phyloP scores from a whole-genome alignment of 2,797 vertebrate genomes.

The Coranthus polyacanthus region DNA sequence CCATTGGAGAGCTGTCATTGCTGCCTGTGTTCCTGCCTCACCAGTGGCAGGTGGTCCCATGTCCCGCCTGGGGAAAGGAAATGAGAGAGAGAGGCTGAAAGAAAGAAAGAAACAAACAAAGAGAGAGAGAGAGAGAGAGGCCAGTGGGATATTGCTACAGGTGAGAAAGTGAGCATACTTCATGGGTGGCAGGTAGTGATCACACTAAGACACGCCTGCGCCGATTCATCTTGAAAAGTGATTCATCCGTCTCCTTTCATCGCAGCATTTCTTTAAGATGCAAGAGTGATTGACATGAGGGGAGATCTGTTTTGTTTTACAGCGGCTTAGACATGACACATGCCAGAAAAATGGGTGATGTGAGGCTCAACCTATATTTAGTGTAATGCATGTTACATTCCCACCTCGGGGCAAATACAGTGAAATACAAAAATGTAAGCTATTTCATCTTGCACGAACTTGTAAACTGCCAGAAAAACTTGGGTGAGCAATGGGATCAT shows the following conservation, averaged over 20 bases:
- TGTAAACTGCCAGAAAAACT: slow-evolving; percentile 41
- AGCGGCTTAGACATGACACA: slow-evolving; percentile 58
- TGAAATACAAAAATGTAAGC: slow-evolving; percentile 42
- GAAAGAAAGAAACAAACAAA: slow-evolving; percentile 16
- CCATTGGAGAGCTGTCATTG: slow-evolving; percentile 80
- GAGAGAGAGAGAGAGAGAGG: slow-evolving; percentile 9
- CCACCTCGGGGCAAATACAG: slow-evolving; percentile 41
- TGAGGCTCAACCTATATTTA: slow-evolving; percentile 53
- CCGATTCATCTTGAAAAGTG: slow-evolving; percentile 59
- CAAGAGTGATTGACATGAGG: slow-evolving; percentile 57
- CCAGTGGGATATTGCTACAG: slow-evolving; percentile 46
- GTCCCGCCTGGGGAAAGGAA: slow-evolving; percentile 72
- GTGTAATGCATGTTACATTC: slow-evolving; percentile 26
- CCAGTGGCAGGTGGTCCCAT: slow-evolving; percentile 80
- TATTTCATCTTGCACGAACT: slow-evolving; percentile 36
- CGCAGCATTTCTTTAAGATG: slow-evolving; percentile 34
- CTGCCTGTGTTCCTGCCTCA: slow-evolving; percentile 72
- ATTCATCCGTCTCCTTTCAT: slow-evolving; percentile 51
- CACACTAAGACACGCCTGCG: slow-evolving; percentile 52
- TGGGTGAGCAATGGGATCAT: slow-evolving; percentile 38
- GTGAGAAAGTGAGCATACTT: slow-evolving; percentile 52
- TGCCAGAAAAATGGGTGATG: slow-evolving; percentile 40
- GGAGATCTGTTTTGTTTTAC: slow-evolving; percentile 57
- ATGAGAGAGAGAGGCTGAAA: slow-evolving; percentile 39
- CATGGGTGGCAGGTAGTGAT: slow-evolving; percentile 53